Evolutionary conservation across 2,797 vertebrate species (phyloP).

Genomic region (Cynopterus sphinx): DNA sequence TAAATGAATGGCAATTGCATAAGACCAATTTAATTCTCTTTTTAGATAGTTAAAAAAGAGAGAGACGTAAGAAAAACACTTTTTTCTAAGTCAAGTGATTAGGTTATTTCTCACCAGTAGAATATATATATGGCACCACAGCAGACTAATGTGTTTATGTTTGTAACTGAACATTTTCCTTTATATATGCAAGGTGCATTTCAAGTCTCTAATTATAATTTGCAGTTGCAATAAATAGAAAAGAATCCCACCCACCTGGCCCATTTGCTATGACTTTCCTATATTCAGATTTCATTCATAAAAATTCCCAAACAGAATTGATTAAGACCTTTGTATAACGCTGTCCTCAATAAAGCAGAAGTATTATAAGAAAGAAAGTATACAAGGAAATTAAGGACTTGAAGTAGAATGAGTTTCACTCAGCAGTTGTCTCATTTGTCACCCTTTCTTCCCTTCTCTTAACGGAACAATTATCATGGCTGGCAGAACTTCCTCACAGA

Average conservation of each 20-base stretch:
- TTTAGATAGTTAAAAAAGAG: neutral
- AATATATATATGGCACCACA: neutral
- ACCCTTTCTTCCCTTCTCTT: neutral
- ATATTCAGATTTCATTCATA: slow-evolving; percentile 44
- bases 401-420: neutral
- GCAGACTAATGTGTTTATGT: neutral
- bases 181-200: slow-evolving; percentile 30
- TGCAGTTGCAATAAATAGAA: slow-evolving; percentile 24
- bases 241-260: neutral
- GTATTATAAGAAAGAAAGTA: neutral
- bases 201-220: neutral
- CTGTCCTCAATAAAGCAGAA: neutral
- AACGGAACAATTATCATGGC: neutral
- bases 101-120: neutral
- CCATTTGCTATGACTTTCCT: neutral
- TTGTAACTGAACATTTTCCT: neutral
- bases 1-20: slow-evolving; percentile 41
- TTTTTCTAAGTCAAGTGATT: slow-evolving; percentile 45
- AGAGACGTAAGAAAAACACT: neutral
- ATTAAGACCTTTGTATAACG: neutral
- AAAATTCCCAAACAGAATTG: slow-evolving; percentile 22
- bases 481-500: neutral
- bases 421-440: neutral
- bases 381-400: neutral
- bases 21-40: slow-evolving; percentile 47